Conservation (phyloP, 2,888 invertebrate genomes). For the Scotopteryx bipunctaria region DNA sequence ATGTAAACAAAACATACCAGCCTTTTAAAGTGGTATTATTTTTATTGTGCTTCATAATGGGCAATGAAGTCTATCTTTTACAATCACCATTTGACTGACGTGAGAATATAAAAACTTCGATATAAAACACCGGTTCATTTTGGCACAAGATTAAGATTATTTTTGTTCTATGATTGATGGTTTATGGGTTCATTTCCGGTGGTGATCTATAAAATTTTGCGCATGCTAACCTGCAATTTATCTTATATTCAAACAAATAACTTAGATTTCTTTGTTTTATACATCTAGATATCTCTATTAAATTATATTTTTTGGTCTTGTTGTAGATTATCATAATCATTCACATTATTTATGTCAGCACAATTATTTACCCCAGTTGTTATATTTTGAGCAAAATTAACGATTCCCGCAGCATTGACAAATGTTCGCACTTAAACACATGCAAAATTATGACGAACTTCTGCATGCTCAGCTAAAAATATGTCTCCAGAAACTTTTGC, state of each 20-base stretch:
- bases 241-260: neutral
- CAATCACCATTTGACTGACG: constrained; percentile 25
- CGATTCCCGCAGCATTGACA: constrained; percentile 15
- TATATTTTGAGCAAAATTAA: constrained; percentile 10
- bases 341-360: neutral
- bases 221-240: constrained; percentile 3
- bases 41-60: constrained; percentile 13
- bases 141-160: constrained; percentile 27
- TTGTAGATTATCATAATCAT: neutral
- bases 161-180: constrained; percentile 29
- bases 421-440: constrained; percentile 19
- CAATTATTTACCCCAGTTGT: neutral
- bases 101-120: constrained; percentile 23
- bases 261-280: neutral
- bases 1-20: neutral
- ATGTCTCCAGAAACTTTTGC: constrained; percentile 16
- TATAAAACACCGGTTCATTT: constrained; percentile 20
- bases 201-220: neutral
- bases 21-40: neutral
- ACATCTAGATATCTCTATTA: neutral
- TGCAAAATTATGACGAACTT: constrained; percentile 31
- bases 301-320: too few relatives aligned
- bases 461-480: constrained; percentile 25
- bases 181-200: constrained; percentile 26
- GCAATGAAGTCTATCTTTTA: constrained; percentile 12